Conservation (phyloP, 1,140 invertebrate genomes). For the Heliconius hewitsoni region DNA sequence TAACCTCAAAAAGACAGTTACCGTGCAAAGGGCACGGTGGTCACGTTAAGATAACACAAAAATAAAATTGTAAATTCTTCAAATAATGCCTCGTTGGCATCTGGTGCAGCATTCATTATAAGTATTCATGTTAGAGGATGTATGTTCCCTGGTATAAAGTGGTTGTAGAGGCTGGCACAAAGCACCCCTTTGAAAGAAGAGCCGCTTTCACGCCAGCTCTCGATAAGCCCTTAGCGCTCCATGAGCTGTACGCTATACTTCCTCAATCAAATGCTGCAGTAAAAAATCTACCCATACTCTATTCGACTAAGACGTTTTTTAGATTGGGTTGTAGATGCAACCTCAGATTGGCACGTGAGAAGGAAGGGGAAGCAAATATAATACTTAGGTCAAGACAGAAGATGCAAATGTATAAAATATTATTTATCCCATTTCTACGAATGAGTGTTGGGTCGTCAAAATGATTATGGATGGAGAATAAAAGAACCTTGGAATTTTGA, state of each 20-base stretch:
- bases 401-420: not conserved
- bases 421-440: not conserved
- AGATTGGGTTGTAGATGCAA: not conserved
- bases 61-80: conserved; percentile 28
- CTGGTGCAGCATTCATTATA: conserved; percentile 44
- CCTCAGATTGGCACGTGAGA: not conserved
- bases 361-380: not conserved
- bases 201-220: conserved; percentile 68
- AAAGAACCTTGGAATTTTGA: too few relatives aligned
- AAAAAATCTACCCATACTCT: conserved; percentile 30
- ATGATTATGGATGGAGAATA: too few relatives aligned
- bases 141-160: conserved; percentile 57
- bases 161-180: conserved; percentile 67
- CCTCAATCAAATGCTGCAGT: conserved; percentile 42
- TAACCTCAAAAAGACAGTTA: too few relatives aligned
- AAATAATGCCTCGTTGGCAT: conserved; percentile 35
- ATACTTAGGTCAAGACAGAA: not conserved
- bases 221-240: conserved; percentile 61
- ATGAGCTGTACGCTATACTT: conserved; percentile 55
- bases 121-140: conserved; percentile 55
- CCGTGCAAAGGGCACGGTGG: too few relatives aligned
- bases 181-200: conserved; percentile 69
- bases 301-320: conserved; percentile 31
- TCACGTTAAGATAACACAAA: not conserved
- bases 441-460: too few relatives aligned